Evolutionary conservation across 2,888 invertebrate species (phyloP).

Genomic region (Pinctada fucata): DNA sequence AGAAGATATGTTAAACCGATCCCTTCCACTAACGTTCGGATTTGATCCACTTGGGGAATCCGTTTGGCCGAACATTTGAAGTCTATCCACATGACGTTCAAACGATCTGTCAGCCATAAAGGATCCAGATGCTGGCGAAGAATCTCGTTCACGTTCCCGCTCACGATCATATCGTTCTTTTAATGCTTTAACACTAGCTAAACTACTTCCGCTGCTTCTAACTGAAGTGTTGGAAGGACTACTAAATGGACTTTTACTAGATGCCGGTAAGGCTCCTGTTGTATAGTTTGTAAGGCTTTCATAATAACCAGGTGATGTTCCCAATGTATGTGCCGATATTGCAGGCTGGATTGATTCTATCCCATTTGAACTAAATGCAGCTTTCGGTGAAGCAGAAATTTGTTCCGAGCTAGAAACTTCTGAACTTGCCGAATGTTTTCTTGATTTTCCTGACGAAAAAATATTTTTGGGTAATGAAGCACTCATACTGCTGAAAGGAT

Average conservation of each 20-base stretch:
- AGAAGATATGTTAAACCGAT: conserved; percentile 10
- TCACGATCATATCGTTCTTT: conserved; percentile 52
- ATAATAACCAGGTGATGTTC: conserved; percentile 23
- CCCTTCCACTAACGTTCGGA: conserved; percentile 26
- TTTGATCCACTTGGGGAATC: conserved; percentile 37
- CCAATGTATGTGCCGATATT: conserved; percentile 19
- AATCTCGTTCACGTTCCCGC: conserved; percentile 40
- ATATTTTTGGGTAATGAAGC: conserved; percentile 39
- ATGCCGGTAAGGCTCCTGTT: conserved; percentile 18
- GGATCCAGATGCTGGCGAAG: conserved; percentile 29
- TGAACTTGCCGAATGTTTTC: conserved; percentile 33
- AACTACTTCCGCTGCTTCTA: conserved; percentile 21
- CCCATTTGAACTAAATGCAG: conserved; percentile 17
- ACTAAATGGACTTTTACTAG: conserved; percentile 28
- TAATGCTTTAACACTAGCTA: conserved; percentile 26
- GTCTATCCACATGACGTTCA: conserved; percentile 69
- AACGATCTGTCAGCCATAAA: conserved; percentile 72
- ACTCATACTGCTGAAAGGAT: conserved; percentile 34
- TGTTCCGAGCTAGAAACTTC: conserved; percentile 13
- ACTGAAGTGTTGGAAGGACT: conserved; percentile 25
- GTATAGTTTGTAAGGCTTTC: conserved; percentile 26
- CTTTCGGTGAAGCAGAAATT: conserved; percentile 25
- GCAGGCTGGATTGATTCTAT: conserved; percentile 9
- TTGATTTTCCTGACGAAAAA: conserved; percentile 29
- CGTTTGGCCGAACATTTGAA: conserved; percentile 28